These are phyloP conservation scores for Atrichornis clamosus DNA, from an alignment of 2,113 vertebrate genomes.

Conservation along the genomic window DNA sequence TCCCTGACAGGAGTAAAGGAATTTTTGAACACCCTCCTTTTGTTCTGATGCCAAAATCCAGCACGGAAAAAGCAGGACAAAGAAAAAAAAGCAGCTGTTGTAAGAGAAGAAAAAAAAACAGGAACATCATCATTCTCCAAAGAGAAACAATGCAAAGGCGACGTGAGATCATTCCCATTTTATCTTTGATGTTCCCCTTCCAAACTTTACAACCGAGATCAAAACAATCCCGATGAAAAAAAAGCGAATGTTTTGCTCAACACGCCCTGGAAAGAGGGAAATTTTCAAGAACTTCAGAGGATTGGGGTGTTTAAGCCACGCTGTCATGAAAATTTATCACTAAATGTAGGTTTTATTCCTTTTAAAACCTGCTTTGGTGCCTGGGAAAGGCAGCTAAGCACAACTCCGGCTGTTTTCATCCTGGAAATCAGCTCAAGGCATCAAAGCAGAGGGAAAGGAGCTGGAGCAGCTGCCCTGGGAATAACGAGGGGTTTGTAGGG, in stretches of 20 bases:
- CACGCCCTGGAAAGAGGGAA: no score
- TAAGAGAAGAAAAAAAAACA: not conserved
- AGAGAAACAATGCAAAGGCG: not conserved
- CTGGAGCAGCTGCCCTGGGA: not conserved
- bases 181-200: not conserved
- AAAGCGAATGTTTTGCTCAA: rapidly evolving
- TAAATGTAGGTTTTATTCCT: not conserved
- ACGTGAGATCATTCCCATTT: rapidly evolving
- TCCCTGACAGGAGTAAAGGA: not conserved
- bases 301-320: not conserved
- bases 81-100: not conserved
- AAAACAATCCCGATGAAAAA: not conserved
- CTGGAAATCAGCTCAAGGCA: not conserved
- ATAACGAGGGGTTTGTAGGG: not conserved
- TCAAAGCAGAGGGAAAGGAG: not conserved
- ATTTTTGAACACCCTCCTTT: not conserved
- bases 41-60: not conserved
- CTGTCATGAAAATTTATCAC: not conserved
- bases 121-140: not conserved
- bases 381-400: not conserved
- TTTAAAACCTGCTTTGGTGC: not conserved
- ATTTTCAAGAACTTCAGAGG: not conserved
- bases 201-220: not conserved
- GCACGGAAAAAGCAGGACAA: rapidly evolving
- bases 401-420: not conserved